phyloP scores from a whole-genome alignment of 1,140 invertebrate species.

The Trypoxylus dichotomus region DNA sequence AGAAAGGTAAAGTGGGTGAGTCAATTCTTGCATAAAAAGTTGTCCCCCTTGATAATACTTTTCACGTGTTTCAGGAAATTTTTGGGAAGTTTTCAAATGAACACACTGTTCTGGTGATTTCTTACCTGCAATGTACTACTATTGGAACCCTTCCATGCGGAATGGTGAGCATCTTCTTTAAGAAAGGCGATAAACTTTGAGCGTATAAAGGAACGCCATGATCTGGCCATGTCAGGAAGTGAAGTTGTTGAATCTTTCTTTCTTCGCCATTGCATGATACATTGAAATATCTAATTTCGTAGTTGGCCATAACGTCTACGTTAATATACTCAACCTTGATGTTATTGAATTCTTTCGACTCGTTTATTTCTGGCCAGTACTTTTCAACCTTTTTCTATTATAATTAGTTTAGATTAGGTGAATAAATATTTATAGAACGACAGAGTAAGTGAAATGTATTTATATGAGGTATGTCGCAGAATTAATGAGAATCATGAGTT shows the following conservation, averaged over 20 bases:
- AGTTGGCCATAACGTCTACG: slow-evolving; percentile 56
- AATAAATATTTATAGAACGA: too few relatives aligned
- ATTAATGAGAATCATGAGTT: too few relatives aligned
- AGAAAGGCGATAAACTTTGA: slow-evolving; percentile 60
- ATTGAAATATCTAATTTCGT: slow-evolving; percentile 57
- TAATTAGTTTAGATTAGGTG: too few relatives aligned
- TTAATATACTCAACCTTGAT: slow-evolving; percentile 53
- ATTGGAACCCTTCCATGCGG: slow-evolving; percentile 54
- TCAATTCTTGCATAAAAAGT: too few relatives aligned
- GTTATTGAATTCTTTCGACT: slow-evolving; percentile 52
- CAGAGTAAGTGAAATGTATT: too few relatives aligned
- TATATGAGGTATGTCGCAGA: too few relatives aligned
- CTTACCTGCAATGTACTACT: slow-evolving; percentile 62
- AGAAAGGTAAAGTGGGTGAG: too few relatives aligned
- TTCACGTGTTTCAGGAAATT: too few relatives aligned
- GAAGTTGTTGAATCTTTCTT: slow-evolving; percentile 42
- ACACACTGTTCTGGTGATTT: too few relatives aligned
- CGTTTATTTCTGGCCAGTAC: slow-evolving; percentile 63
- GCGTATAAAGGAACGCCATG: slow-evolving; percentile 63
- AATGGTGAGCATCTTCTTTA: slow-evolving; percentile 59
- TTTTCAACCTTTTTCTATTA: slow-evolving; percentile 61
- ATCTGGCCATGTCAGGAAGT: slow-evolving; percentile 68
- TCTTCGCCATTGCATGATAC: slow-evolving; percentile 54
- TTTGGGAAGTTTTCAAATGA: too few relatives aligned
- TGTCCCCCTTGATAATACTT: too few relatives aligned